Percentiles rank a stretch among this genome's conserved stretches.
Conservation (phyloP, 2,888 invertebrate genomes). For the Drosophila paracracens region DNA sequence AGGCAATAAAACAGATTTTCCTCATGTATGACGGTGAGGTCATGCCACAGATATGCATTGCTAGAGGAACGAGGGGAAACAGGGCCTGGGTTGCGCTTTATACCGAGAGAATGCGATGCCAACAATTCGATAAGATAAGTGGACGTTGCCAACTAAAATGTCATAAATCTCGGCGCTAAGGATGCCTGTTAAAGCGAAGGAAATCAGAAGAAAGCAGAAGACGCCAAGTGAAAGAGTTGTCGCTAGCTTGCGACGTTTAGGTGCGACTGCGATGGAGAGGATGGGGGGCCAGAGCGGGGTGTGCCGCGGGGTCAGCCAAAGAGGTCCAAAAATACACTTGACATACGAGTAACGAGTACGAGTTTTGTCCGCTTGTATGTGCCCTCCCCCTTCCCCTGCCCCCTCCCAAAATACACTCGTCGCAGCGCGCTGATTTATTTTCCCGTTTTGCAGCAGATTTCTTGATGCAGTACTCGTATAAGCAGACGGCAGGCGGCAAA, state of each 20-base stretch:
- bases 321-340: conserved; percentile 74
- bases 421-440: conserved; percentile 84
- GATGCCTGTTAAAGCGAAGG: conserved; percentile 79
- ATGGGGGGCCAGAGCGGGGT: not conserved
- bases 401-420: conserved; percentile 40
- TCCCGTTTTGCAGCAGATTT: conserved; percentile 84
- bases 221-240: conserved; percentile 66
- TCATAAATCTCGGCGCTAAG: conserved; percentile 85
- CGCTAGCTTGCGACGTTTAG: conserved; percentile 63
- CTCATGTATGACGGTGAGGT: conserved; percentile 52
- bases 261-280: conserved; percentile 17
- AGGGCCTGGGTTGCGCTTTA: conserved; percentile 21
- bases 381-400: conserved; percentile 13
- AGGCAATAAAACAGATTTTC: conserved; percentile 51
- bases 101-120: conserved; percentile 77
- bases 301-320: conserved; percentile 44
- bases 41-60: conserved; percentile 68
- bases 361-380: conserved; percentile 48
- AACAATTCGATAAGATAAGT: conserved; percentile 85
- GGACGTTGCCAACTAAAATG: conserved; percentile 84
- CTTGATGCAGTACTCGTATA: conserved; percentile 80
- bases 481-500: conserved; percentile 70
- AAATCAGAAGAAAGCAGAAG: conserved; percentile 58
- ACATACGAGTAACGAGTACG: conserved; percentile 59
- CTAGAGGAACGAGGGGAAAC: conserved; percentile 8